phyloP scores from a whole-genome alignment of 1,140 invertebrate genomes.

The Drosophila willistoni region DNA sequence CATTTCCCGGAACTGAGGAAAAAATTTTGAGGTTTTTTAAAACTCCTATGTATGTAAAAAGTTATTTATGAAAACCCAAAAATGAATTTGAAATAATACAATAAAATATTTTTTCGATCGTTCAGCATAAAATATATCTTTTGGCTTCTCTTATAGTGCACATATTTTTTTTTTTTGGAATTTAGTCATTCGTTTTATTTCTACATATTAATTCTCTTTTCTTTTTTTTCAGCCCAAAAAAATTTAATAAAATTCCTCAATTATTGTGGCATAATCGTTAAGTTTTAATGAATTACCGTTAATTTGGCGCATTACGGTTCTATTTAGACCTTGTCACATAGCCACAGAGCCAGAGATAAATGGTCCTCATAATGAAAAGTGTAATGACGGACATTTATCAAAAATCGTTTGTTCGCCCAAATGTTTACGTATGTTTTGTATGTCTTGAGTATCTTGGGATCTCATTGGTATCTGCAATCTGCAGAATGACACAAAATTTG shows the following conservation, averaged over 20 bases:
- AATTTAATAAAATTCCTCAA: conserved; percentile 22
- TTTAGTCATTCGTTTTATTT: not conserved
- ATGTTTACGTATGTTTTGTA: conserved; percentile 45
- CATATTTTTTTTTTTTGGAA: not conserved
- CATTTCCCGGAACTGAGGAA: no score
- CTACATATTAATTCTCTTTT: not conserved
- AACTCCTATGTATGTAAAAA: no score
- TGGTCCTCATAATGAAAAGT: conserved; percentile 71
- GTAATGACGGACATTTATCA: conserved; percentile 73
- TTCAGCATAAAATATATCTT: no score
- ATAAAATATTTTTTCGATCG: no score
- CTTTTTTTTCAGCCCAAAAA: conserved; percentile 10
- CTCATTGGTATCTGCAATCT: conserved; percentile 58
- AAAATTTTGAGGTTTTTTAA: no score
- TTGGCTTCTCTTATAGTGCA: no score
- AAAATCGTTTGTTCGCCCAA: conserved; percentile 66
- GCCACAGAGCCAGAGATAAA: conserved; percentile 50
- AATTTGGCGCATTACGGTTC: conserved; percentile 24
- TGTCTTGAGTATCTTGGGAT: conserved; percentile 47
- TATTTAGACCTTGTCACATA: conserved; percentile 53
- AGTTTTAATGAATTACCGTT: conserved; percentile 38
- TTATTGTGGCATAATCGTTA: conserved; percentile 10
- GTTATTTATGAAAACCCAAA: no score
- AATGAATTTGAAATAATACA: no score
- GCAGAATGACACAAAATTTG: conserved; percentile 67